phyloP scores from a whole-genome alignment of 2,113 vertebrate genomes.

The Condylura cristata region DNA sequence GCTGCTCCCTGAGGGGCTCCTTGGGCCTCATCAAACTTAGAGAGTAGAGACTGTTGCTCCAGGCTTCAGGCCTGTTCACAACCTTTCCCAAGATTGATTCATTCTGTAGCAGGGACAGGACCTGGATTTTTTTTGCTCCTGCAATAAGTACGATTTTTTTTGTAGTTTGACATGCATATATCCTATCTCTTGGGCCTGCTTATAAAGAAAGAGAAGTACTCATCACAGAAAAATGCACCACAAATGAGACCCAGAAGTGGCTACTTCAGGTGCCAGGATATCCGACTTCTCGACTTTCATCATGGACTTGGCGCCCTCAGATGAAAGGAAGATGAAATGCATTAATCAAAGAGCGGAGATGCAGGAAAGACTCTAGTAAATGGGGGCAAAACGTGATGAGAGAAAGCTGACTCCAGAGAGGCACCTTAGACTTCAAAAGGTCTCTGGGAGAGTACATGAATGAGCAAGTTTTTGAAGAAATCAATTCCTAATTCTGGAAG shows the following conservation, averaged over 20 bases:
- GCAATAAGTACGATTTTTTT: slow-evolving; percentile 10
- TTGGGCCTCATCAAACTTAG: neutral
- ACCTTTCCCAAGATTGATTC: neutral
- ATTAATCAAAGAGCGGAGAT: slow-evolving; percentile 61
- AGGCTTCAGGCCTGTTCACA: slow-evolving; percentile 16
- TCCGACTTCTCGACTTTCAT: slow-evolving; percentile 62
- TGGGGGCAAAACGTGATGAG: slow-evolving; percentile 36
- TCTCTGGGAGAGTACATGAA: slow-evolving; percentile 29
- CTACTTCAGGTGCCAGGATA: slow-evolving; percentile 57
- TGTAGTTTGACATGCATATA: neutral
- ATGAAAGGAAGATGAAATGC: slow-evolving; percentile 64
- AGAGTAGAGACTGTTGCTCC: neutral
- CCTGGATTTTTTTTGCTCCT: neutral
- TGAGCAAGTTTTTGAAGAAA: slow-evolving; percentile 1
- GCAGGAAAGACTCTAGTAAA: slow-evolving; percentile 21
- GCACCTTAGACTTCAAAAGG: slow-evolving; percentile 66
- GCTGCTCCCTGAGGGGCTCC: slow-evolving; percentile 53
- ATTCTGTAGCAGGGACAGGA: neutral
- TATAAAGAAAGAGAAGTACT: slow-evolving; percentile 4
- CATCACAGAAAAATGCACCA: slow-evolving; percentile 47
- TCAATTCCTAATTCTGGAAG: slow-evolving; percentile 1
- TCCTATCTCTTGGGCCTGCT: slow-evolving; percentile 13
- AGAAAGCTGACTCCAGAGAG: neutral
- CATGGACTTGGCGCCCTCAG: slow-evolving; percentile 40
- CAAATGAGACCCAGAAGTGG: slow-evolving; percentile 61